A percentile compares a stretch with the other conserved stretches of the same genome.
These are phyloP conservation scores for Acanthurus leucopareius DNA, from an alignment of 2,797 vertebrate genomes.

Conservation along the genomic window DNA sequence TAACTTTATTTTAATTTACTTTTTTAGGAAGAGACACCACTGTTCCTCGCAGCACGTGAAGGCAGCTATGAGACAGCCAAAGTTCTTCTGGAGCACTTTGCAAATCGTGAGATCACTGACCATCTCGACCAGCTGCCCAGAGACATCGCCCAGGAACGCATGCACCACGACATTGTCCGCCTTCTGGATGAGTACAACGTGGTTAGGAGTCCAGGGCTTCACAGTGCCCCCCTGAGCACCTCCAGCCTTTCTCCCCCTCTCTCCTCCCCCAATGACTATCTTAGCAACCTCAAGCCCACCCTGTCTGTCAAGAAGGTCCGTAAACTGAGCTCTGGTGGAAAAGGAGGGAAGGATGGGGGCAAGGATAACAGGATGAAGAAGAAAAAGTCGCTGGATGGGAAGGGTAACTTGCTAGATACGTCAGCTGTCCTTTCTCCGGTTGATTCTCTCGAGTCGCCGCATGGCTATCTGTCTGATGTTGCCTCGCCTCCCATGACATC, in stretches of 20 bases:
- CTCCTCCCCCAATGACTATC: slow-evolving; percentile 94
- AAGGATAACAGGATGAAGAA: slow-evolving; percentile 92
- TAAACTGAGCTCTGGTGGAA: slow-evolving; percentile 90
- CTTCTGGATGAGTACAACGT: slow-evolving; percentile 97
- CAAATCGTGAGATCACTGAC: slow-evolving; percentile 98
- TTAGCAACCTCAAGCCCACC: slow-evolving; percentile 91
- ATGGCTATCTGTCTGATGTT: slow-evolving; percentile 95
- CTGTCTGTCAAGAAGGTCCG: slow-evolving; percentile 93
- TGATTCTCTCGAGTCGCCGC: slow-evolving; percentile 95
- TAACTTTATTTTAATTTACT: not conserved
- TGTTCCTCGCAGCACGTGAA: slow-evolving; percentile 97
- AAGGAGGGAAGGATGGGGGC: slow-evolving; percentile 90
- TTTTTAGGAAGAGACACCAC: slow-evolving; percentile 94
- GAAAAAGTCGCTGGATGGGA: slow-evolving; percentile 93
- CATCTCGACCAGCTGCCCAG: slow-evolving; percentile 97
- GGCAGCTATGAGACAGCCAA: slow-evolving; percentile 97
- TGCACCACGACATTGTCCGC: slow-evolving; percentile 97
- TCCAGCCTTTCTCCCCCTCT: slow-evolving; percentile 93
- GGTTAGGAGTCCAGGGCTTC: slow-evolving; percentile 93
- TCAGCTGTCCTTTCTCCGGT: slow-evolving; percentile 93
- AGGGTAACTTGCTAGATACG: slow-evolving; percentile 91
- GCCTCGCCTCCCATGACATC: slow-evolving; percentile 96
- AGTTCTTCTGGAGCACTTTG: slow-evolving; percentile 95
- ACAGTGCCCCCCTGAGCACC: slow-evolving; percentile 82
- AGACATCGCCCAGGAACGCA: slow-evolving; percentile 97